phyloP scores from a whole-genome alignment of 2,888 invertebrate genomes.

The Apodemia mormo region DNA sequence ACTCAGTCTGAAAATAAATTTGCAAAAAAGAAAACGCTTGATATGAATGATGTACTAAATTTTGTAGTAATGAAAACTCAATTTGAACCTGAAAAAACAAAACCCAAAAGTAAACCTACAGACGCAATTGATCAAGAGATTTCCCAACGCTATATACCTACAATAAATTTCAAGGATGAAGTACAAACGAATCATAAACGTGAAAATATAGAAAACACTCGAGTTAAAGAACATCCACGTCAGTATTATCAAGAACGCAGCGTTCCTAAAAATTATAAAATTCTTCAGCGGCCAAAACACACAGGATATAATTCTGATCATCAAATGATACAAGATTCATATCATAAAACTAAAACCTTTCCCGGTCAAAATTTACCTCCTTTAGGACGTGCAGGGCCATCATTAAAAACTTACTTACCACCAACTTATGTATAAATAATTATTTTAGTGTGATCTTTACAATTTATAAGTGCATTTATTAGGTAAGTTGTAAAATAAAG shows the following conservation, averaged over 20 bases:
- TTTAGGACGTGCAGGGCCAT: conserved; percentile 70
- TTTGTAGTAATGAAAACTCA: conserved; percentile 63
- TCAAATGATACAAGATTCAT: conserved; percentile 50
- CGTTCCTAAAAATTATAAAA: conserved; percentile 71
- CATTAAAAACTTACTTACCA: conserved; percentile 68
- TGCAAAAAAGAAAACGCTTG: conserved; percentile 54
- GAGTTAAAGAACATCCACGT: conserved; percentile 44
- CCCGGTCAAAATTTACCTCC: conserved; percentile 60
- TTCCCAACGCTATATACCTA: conserved; percentile 48
- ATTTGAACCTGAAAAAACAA: conserved; percentile 66
- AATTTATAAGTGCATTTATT: conserved; percentile 63
- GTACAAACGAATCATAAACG: conserved; percentile 34
- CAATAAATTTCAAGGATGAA: conserved; percentile 43
- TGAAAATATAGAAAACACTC: conserved; percentile 44
- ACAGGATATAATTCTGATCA: conserved; percentile 45
- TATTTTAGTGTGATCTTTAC: conserved; percentile 53
- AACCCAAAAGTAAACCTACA: conserved; percentile 48
- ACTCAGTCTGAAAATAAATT: conserved; percentile 52
- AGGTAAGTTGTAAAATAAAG: conserved; percentile 43
- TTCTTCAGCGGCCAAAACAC: conserved; percentile 61
- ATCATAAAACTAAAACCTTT: conserved; percentile 52
- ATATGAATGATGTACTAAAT: conserved; percentile 62
- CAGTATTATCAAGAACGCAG: conserved; percentile 62
- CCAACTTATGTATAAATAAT: conserved; percentile 59
- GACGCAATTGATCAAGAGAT: conserved; percentile 40